Evolutionary conservation across 1,140 invertebrate species (phyloP), one percentile per base, ranked within the genome.

Genomic region (Drosophila watanabei): DNA sequence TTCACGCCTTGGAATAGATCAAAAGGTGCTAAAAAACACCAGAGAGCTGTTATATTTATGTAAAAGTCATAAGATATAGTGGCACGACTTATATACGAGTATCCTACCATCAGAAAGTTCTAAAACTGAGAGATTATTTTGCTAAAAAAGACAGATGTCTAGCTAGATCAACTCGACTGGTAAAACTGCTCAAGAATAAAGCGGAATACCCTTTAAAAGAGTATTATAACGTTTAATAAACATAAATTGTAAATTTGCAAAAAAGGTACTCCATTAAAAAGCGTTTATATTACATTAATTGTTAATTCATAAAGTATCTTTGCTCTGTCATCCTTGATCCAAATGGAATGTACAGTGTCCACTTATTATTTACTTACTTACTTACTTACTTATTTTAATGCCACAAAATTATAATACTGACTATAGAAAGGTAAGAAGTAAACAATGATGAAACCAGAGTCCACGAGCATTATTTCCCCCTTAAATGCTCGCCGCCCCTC

Each of bases 401-500:
- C 20, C 0, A 14, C 20, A 6, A 56, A 39, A 37, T n/a, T 6
- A n/a, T 56, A 24, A 24, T 24, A 39, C 13, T 37, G 28, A 32
- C 18, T 52, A 2, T 8, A 56, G 33, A 24, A 62, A 62, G 63
- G 58, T 33, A 57, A 24, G 39, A 33, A 33, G 63, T 62, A 62
- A 63, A 35, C 54, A 4, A 43, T 39, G 33, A 56, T 56, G 20
- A 37, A 56, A 39, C 33, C 20, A 37, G 8, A 56, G 52, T 24
- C 33, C 33, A 37, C 13, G 0, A 56, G n/a, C 54, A 65, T 61
- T 58, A 41, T 33, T 43, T 43, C 45, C 24, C 43, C 57, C 35
- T 14, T 41, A 37, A 37, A 60, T 35, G 48, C 46, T 54, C 18
- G 28, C 4, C 18, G 28, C 4, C 11, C 28, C 63, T 35, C 7